Percentiles rank a stretch among this genome's conserved stretches.
These are phyloP conservation scores for Eurystomus glaucurus DNA, from an alignment of 2,797 vertebrate genomes.

Conservation along the genomic window DNA sequence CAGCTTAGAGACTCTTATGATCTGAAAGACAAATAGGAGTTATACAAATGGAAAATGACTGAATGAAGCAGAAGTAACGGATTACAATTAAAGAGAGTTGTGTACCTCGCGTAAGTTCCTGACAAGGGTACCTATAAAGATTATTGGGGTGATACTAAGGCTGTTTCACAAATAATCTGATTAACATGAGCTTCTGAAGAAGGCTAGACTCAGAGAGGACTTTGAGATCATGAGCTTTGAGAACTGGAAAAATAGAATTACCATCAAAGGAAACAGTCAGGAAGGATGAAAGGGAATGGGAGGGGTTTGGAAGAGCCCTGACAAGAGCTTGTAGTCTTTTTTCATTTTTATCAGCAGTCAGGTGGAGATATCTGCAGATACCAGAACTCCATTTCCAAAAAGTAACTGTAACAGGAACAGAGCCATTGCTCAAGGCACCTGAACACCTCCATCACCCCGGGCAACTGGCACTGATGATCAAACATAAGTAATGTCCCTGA, in stretches of 20 bases:
- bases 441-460: neutral
- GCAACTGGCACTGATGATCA: constrained; percentile 18
- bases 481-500: constrained; percentile 11
- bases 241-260: constrained; percentile 76
- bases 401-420: neutral
- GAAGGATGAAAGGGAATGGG: constrained; percentile 64
- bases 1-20: neutral
- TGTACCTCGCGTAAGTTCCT: neutral
- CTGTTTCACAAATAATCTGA: constrained; percentile 70
- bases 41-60: neutral
- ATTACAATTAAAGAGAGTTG: constrained; percentile 1
- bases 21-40: constrained; percentile 57
- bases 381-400: neutral
- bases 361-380: constrained; percentile 19
- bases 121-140: constrained; percentile 30
- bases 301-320: constrained; percentile 24
- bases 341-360: constrained; percentile 18
- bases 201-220: constrained; percentile 56
- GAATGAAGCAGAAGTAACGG: constrained; percentile 8
- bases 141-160: constrained; percentile 38
- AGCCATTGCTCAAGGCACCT: neutral
- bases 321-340: constrained; percentile 14
- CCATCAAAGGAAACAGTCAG: constrained; percentile 73
- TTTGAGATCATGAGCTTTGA: constrained; percentile 62
- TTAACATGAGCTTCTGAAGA: constrained; percentile 51